Evolutionary conservation across 2,888 invertebrate species (phyloP), one percentile per base, ranked within the genome.

Genomic region (Cheilosia scutellata): DNA sequence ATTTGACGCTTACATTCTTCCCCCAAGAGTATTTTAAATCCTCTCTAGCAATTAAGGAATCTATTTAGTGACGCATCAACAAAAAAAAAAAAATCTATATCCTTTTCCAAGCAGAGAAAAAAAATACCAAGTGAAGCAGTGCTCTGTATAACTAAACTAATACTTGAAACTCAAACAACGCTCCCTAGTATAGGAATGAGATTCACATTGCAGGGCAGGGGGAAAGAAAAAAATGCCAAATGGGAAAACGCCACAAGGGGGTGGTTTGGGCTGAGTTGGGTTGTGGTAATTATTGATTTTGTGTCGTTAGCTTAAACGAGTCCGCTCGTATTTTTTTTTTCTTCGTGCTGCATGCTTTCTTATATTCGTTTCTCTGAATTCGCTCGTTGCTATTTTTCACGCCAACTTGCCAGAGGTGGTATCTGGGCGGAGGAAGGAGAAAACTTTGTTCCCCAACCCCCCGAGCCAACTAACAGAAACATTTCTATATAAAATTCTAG

Each of bases 201-300:
- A 80, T 86, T 82, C 82, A 53, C 82, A 82, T 86, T 80, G 80
- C 79, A 65, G 75, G 65, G 60, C 75, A 78, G 47, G 40, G 27
- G 33, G 49, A 58, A 57, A 60, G n/a, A n/a, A 55, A 63, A 71
- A 82, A 82, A 63, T 57, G 37, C 58, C 77, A 77, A 33, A 68
- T 57, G 74, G 72, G 40, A 47, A 44, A 65, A 62, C 11, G 31
- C 57, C 20, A 20, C 20, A 40, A 51, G 57, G 60, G 65, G 58
- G 49, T 62, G 66, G 49, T 44, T 33, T 75, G 82, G 75, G 60
- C 70, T 55, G 70, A 75, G 84, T 88, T 70, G 86, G 87, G 84
- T 87, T 89, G 88, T 88, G 88, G 88, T 89, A 89, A 89, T 89
- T 89, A 89, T 89, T 88, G 89, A 89, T 89, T 89, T 89, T 89